phyloP scores from a whole-genome alignment of 2,113 vertebrate genomes.

The Neopipo cinnamomea region DNA sequence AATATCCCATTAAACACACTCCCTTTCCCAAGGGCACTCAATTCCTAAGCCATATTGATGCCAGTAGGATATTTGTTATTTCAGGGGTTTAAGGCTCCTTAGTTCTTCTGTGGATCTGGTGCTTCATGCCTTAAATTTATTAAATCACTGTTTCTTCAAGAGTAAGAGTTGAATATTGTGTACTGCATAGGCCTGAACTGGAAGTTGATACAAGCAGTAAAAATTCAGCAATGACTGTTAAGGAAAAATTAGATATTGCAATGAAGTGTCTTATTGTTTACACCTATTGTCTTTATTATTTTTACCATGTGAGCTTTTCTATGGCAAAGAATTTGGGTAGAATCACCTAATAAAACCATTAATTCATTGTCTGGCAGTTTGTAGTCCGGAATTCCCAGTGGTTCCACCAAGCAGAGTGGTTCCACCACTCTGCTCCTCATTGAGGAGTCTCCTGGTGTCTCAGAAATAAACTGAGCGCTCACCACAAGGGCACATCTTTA shows the following conservation, averaged over 20 bases:
- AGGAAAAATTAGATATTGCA: background rate
- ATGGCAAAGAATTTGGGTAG: background rate
- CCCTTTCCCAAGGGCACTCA: background rate
- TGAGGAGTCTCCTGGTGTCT: background rate
- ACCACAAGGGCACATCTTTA: background rate
- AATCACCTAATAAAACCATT: background rate
- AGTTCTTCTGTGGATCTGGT: background rate
- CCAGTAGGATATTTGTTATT: background rate
- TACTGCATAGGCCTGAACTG: background rate
- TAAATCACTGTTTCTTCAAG: background rate
- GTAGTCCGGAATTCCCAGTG: background rate
- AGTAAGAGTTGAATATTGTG: background rate
- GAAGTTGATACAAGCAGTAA: background rate
- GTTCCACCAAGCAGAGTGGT: background rate
- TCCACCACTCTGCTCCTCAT: fast-evolving
- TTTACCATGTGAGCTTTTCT: background rate
- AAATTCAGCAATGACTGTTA: background rate
- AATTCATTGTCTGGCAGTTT: background rate
- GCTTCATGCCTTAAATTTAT: background rate
- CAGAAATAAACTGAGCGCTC: background rate
- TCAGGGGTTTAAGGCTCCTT: background rate
- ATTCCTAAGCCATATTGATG: background rate
- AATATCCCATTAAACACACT: background rate
- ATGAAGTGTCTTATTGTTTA: background rate
- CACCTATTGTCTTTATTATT: background rate